Conservation (phyloP, 2,797 vertebrate genomes). For the Hypotaenidia philippensis region DNA sequence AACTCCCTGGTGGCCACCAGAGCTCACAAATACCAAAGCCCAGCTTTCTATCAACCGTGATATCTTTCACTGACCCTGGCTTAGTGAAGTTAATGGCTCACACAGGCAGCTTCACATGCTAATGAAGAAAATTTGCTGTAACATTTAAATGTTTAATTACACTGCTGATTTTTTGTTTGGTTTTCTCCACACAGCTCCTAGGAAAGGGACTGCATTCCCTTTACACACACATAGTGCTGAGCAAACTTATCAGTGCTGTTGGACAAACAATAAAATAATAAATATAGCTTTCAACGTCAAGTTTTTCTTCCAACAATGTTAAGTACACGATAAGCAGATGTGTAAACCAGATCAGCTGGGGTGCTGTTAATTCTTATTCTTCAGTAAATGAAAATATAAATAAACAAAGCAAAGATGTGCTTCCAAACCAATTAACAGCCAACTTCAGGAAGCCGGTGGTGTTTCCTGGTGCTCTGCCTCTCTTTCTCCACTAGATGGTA, state of each 20-base stretch:
- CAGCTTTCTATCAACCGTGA: fast-evolving
- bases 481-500: constrained; percentile 75
- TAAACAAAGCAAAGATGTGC: not conserved
- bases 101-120: fast-evolving
- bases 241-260: not conserved
- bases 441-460: not conserved
- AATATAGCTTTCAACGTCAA: not conserved
- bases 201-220: not conserved
- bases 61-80: not conserved
- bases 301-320: not conserved
- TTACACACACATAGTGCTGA: not conserved
- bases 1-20: not conserved
- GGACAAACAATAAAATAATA: not conserved
- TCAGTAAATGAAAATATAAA: not conserved
- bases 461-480: not conserved
- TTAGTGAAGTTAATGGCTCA: not conserved
- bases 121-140: not conserved
- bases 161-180: not conserved
- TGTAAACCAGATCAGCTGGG: not conserved
- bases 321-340: not conserved
- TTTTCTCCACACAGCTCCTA: not conserved
- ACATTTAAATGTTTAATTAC: not conserved
- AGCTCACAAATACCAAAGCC: not conserved
- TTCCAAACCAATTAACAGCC: not conserved
- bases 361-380: not conserved